These are phyloP conservation scores for Poecilia gillii DNA, from an alignment of 2,797 vertebrate species.

Conservation along the genomic window DNA sequence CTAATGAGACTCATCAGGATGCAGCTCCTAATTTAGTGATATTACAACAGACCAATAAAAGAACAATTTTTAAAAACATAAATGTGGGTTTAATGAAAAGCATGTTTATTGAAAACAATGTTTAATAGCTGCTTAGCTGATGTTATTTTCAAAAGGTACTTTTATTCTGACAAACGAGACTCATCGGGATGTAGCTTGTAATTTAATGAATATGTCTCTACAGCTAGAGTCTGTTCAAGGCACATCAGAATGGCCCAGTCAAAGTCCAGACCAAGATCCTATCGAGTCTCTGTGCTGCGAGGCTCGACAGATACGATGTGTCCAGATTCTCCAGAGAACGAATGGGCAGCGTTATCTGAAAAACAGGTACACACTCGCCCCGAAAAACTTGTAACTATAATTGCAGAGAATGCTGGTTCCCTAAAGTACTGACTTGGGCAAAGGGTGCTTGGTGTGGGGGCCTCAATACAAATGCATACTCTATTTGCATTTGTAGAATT, in stretches of 20 bases:
- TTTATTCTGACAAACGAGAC: too few species aligned
- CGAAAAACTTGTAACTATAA: neutral
- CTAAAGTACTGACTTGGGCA: neutral
- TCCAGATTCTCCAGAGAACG: neutral
- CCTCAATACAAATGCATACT: neutral
- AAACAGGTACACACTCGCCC: neutral
- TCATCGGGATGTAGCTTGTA: neutral
- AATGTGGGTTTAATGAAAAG: too few species aligned
- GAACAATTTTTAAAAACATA: too few species aligned
- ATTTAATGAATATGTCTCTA: neutral
- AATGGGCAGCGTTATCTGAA: neutral
- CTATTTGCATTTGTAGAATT: neutral
- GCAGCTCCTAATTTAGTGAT: too few species aligned
- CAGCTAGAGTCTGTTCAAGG: neutral
- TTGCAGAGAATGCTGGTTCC: neutral
- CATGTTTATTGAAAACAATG: too few species aligned
- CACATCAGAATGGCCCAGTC: neutral
- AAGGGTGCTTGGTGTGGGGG: too few species aligned
- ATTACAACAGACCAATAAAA: too few species aligned
- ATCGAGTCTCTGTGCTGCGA: neutral
- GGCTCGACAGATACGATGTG: neutral
- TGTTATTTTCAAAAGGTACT: too few species aligned
- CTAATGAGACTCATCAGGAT: too few species aligned
- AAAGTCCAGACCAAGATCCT: neutral
- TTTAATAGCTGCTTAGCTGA: too few species aligned